Conservation (phyloP, 1,140 invertebrate genomes). For the Asbolus verrucosus region DNA sequence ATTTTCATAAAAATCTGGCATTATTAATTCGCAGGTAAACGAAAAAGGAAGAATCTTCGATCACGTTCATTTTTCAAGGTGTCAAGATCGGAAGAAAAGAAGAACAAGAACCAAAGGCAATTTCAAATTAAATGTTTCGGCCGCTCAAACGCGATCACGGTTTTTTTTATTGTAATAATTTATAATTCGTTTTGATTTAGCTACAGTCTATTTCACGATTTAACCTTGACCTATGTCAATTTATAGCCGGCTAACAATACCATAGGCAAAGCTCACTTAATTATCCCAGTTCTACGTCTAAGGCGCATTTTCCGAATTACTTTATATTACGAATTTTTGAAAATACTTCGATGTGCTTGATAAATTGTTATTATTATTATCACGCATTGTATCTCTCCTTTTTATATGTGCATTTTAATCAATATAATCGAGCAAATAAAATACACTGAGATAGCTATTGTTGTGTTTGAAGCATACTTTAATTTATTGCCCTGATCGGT, state of each 20-base stretch:
- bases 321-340: too few relatives aligned
- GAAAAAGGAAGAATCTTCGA: constrained; percentile 9
- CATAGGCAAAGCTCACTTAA: background rate
- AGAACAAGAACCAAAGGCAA: constrained; percentile 25
- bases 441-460: constrained; percentile 40
- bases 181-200: constrained; percentile 30
- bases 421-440: constrained; percentile 40
- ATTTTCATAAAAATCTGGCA: constrained; percentile 15
- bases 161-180: constrained; percentile 33
- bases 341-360: background rate
- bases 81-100: constrained; percentile 23
- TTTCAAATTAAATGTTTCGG: constrained; percentile 37
- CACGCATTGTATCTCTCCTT: background rate
- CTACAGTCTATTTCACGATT: constrained; percentile 14
- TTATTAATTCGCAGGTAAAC: background rate
- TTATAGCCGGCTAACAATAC: constrained; percentile 23
- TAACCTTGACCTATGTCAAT: constrained; percentile 44
- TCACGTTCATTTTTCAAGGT: constrained; percentile 25
- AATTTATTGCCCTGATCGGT: constrained; percentile 3
- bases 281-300: too few relatives aligned
- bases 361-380: constrained; percentile 22
- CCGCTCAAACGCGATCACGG: constrained; percentile 32
- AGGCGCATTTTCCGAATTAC: constrained; percentile 5
- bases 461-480: constrained; percentile 25
- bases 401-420: constrained; percentile 14